Conservation (phyloP, 1,140 invertebrate species). For the Diachasmimorpha longicaudata region DNA sequence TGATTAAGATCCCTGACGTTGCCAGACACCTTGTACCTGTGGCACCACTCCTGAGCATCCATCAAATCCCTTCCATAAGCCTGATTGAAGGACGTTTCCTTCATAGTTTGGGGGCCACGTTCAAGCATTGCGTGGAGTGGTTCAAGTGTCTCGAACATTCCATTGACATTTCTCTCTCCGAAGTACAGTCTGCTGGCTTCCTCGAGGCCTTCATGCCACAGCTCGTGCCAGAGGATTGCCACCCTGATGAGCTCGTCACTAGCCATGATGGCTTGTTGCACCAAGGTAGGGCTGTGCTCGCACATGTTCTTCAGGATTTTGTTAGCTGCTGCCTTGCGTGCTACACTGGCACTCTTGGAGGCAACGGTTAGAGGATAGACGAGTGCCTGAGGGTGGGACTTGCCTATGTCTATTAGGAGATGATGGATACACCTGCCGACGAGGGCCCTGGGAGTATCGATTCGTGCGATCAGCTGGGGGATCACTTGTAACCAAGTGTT, state of each 20-base stretch:
- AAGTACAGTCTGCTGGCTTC: slow-evolving; percentile 96
- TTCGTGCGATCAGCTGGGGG: slow-evolving; percentile 96
- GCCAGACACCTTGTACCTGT: slow-evolving; percentile 81
- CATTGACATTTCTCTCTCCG: slow-evolving; percentile 91
- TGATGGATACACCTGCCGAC: slow-evolving; percentile 92
- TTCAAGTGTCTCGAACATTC: slow-evolving; percentile 95
- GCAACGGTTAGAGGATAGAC: slow-evolving; percentile 98
- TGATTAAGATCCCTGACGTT: slow-evolving; percentile 93
- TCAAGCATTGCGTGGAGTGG: slow-evolving; percentile 95
- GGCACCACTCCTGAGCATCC: slow-evolving; percentile 95
- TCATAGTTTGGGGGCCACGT: slow-evolving; percentile 90
- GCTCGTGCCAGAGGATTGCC: slow-evolving; percentile 98
- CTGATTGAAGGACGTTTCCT: slow-evolving; percentile 97
- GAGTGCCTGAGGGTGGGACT: slow-evolving; percentile 84
- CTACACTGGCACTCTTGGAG: slow-evolving; percentile 87
- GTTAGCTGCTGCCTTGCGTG: slow-evolving; percentile 89
- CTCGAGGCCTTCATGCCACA: slow-evolving; percentile 98
- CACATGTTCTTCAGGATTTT: slow-evolving; percentile 95
- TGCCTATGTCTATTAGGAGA: slow-evolving; percentile 93
- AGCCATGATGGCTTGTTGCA: slow-evolving; percentile 92
- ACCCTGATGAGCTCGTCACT: slow-evolving; percentile 98
- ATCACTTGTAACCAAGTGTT: slow-evolving; percentile 99
- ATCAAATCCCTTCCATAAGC: slow-evolving; percentile 93
- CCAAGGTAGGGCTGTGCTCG: slow-evolving; percentile 89
- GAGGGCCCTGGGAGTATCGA: slow-evolving; percentile 88